phyloP scores from a whole-genome alignment of 2,797 vertebrate species.

The Glyptemys insculpta region DNA sequence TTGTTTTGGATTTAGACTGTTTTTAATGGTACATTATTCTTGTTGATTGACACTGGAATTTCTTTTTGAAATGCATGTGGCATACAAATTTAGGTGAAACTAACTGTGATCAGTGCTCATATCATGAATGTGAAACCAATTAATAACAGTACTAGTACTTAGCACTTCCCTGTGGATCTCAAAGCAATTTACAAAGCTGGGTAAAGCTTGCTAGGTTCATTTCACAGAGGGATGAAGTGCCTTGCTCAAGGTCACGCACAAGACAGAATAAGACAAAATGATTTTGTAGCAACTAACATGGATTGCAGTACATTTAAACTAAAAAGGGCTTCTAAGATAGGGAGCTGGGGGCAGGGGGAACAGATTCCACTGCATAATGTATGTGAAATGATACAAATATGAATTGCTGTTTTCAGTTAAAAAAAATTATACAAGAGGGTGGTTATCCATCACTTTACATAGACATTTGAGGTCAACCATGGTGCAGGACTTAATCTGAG shows the following conservation, averaged over 20 bases:
- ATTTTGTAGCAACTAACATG: not conserved
- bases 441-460: not conserved
- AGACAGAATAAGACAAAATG: not conserved
- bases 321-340: not conserved
- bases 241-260: not conserved
- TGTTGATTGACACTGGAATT: not conserved
- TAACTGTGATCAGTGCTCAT: not conserved
- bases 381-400: not conserved
- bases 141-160: not conserved
- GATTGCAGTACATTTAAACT: not conserved
- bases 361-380: not conserved
- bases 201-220: not conserved
- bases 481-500: fast-evolving
- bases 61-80: not conserved
- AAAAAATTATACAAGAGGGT: not conserved
- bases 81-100: not conserved
- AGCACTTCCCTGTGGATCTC: not conserved
- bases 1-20: not conserved
- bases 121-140: not conserved
- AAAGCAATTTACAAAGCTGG: not conserved
- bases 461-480: not conserved
- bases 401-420: not conserved
- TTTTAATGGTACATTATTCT: not conserved
- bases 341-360: not conserved
- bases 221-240: not conserved